phyloP scores from a whole-genome alignment of 2,797 vertebrate species.

The Enteromius anoplus region DNA sequence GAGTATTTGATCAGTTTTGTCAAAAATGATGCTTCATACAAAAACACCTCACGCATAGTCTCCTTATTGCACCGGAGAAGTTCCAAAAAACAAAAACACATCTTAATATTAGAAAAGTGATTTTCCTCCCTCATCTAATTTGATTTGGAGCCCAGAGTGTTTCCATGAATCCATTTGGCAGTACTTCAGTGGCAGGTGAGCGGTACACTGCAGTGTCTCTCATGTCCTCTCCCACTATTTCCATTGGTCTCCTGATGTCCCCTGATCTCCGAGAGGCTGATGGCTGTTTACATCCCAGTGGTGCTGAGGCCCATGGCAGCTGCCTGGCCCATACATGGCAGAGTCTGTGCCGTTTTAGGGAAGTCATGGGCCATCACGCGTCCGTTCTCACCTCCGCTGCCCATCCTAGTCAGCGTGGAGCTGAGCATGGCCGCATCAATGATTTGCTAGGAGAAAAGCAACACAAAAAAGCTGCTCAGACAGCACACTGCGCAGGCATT shows the following conservation, averaged over 20 bases:
- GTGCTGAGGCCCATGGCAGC: slow-evolving; percentile 90
- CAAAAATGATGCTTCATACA: slow-evolving; percentile 52
- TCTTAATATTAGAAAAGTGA: slow-evolving; percentile 62
- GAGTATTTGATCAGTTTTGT: slow-evolving; percentile 38
- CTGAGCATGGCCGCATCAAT: slow-evolving; percentile 94
- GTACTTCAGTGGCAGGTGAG: slow-evolving; percentile 55
- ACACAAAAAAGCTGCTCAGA: slow-evolving; percentile 28
- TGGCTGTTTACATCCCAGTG: slow-evolving; percentile 87
- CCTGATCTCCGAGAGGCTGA: slow-evolving; percentile 49
- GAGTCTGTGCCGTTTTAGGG: slow-evolving; percentile 89
- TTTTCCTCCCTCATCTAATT: slow-evolving; percentile 47
- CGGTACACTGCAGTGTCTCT: slow-evolving; percentile 46
- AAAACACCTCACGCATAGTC: slow-evolving; percentile 54
- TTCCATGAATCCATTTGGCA: slow-evolving; percentile 61
- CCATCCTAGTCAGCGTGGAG: slow-evolving; percentile 84
- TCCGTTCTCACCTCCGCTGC: slow-evolving; percentile 89
- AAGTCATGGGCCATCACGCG: slow-evolving; percentile 91
- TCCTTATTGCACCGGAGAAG: slow-evolving; percentile 67
- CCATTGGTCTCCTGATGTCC: neutral
- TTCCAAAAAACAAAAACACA: slow-evolving; percentile 55
- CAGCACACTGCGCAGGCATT: neutral
- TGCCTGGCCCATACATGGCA: slow-evolving; percentile 94
- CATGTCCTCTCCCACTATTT: neutral
- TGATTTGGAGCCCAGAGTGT: slow-evolving; percentile 54
- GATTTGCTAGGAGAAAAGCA: slow-evolving; percentile 90